Percentiles rank a stretch among this genome's conserved stretches.
Evolutionary conservation across 2,113 vertebrate genomes (phyloP).

Genomic region (Tiliqua scincoides): DNA sequence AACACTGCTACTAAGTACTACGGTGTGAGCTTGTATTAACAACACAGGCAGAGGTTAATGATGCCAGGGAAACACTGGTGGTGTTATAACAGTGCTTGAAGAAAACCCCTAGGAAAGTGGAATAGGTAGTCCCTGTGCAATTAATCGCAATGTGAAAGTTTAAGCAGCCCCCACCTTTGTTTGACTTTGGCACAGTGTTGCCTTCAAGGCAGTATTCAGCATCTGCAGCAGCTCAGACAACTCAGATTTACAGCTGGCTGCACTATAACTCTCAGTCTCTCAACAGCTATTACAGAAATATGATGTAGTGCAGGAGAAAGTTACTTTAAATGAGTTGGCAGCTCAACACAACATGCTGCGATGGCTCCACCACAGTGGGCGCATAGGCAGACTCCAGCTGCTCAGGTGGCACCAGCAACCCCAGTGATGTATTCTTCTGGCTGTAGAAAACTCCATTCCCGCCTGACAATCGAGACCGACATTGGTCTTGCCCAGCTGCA

Average conservation of each 20-base stretch:
- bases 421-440: not conserved
- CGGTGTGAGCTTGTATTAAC: not conserved
- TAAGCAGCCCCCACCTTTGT: slow-evolving; percentile 1
- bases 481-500: not conserved
- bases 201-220: slow-evolving; percentile 1
- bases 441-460: not conserved
- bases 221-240: not conserved
- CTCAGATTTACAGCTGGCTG: slow-evolving; percentile 27
- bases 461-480: not conserved
- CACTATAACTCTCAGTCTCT: not conserved
- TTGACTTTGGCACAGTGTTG: slow-evolving; percentile 2
- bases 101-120: not conserved
- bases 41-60: not conserved
- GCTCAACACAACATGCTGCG: not conserved
- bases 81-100: not conserved
- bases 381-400: not conserved
- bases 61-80: not conserved
- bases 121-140: not conserved
- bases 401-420: not conserved
- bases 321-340: slow-evolving; percentile 16
- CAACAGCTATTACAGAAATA: slow-evolving; percentile 10
- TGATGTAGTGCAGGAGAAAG: not conserved
- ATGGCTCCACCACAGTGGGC: not conserved
- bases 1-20: not conserved
- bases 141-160: not conserved